A percentile compares a stretch with the other conserved stretches of the same genome.
phyloP scores from a whole-genome alignment of 37 sponge, comb jelly and placozoan genomes.

The Haliclona indistincta region DNA sequence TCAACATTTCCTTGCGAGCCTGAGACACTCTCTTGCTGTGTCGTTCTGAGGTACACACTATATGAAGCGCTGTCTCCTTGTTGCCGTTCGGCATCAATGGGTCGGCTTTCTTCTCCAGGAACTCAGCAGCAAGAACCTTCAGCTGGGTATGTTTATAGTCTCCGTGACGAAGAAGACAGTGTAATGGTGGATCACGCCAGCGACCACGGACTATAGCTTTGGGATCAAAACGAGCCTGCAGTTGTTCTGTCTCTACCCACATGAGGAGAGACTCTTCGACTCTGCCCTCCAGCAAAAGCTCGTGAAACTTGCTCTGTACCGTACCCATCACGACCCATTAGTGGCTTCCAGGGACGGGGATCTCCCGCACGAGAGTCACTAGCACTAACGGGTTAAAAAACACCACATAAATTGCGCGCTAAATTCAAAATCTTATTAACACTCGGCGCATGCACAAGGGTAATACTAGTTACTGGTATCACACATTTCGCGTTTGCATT shows the following conservation, averaged over 20 bases:
- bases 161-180: slow-evolving; percentile 40
- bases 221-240: slow-evolving; percentile 39
- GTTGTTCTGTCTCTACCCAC: slow-evolving; percentile 37
- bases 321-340: slow-evolving; percentile 71
- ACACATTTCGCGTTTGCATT: too few species aligned
- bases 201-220: slow-evolving; percentile 43
- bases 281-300: slow-evolving; percentile 37
- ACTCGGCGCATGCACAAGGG: too few species aligned
- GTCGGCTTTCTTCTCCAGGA: slow-evolving; percentile 51
- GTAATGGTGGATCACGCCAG: slow-evolving; percentile 57
- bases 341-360: too few species aligned
- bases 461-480: too few species aligned
- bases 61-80: slow-evolving; percentile 70
- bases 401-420: too few species aligned
- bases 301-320: slow-evolving; percentile 32
- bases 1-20: slow-evolving; percentile 39
- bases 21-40: slow-evolving; percentile 32
- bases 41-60: slow-evolving; percentile 53
- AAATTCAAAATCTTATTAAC: too few species aligned
- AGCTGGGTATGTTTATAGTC: neutral
- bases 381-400: too few species aligned
- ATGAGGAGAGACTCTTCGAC: slow-evolving; percentile 31
- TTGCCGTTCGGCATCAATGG: slow-evolving; percentile 52
- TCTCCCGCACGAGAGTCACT: too few species aligned
- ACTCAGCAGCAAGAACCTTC: slow-evolving; percentile 27